Conservation (phyloP, 2,113 vertebrate species). For the Psilopogon haemacephalus region DNA sequence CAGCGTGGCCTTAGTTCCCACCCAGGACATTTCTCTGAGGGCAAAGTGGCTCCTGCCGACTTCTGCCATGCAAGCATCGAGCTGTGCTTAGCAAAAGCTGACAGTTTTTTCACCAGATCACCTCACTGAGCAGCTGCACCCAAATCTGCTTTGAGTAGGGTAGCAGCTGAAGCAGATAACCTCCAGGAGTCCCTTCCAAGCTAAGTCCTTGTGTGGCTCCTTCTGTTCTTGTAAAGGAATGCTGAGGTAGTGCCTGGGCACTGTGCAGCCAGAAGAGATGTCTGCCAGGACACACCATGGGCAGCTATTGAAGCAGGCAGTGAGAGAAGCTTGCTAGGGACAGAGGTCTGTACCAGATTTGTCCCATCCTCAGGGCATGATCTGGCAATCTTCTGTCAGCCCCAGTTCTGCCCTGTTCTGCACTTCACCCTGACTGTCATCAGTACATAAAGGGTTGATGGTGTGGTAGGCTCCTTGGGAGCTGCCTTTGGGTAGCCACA, state of each 20-base stretch:
- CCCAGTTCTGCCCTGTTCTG: not conserved
- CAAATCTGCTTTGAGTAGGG: not conserved
- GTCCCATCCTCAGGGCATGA: not conserved
- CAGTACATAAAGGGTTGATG: not conserved
- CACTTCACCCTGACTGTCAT: not conserved
- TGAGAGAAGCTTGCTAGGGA: not conserved
- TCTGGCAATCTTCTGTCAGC: not conserved
- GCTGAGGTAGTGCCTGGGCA: not conserved
- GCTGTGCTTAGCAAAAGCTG: not conserved
- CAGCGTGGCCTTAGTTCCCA: not conserved
- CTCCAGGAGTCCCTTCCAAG: not conserved
- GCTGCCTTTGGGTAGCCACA: not conserved
- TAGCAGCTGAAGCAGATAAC: not conserved
- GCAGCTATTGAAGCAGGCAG: not conserved
- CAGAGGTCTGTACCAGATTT: not conserved
- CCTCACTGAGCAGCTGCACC: not conserved
- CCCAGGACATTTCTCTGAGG: not conserved
- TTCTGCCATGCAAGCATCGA: not conserved
- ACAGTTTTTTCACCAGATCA: not conserved
- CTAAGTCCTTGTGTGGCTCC: not conserved
- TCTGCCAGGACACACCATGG: not conserved
- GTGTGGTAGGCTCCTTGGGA: not conserved
- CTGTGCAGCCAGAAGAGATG: not conserved
- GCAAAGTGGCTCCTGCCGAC: not conserved
- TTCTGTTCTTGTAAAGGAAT: not conserved